These are phyloP conservation scores for Drosophila gaucha DNA, from an alignment of 2,888 invertebrate genomes.

Conservation along the genomic window DNA sequence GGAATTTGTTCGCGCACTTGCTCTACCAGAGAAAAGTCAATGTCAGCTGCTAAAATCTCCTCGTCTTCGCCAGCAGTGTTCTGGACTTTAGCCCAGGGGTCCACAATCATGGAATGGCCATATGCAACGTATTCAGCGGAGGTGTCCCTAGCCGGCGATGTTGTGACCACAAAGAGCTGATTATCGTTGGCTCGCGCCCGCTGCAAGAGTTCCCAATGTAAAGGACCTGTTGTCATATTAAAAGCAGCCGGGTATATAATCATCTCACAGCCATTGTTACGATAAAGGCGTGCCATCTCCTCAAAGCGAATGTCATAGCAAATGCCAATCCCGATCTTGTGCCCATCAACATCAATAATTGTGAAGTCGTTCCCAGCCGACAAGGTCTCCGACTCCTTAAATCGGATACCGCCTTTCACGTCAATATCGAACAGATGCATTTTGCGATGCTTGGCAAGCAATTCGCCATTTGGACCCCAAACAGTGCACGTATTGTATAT, in stretches of 20 bases:
- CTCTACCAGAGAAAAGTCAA: conserved; percentile 90
- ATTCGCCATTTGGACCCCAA: conserved; percentile 91
- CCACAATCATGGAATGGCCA: conserved; percentile 93
- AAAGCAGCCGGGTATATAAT: conserved; percentile 97
- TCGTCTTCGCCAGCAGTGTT: conserved; percentile 86
- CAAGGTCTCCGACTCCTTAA: conserved; percentile 95
- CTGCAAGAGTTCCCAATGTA: conserved; percentile 95
- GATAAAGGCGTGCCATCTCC: conserved; percentile 92
- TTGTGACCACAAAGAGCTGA: conserved; percentile 93
- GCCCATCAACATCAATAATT: conserved; percentile 89
- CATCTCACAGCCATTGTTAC: conserved; percentile 91
- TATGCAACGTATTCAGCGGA: conserved; percentile 94
- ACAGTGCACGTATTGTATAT: conserved; percentile 95
- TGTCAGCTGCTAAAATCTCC: conserved; percentile 87
- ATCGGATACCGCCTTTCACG: conserved; percentile 95
- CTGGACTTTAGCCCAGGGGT: conserved; percentile 92
- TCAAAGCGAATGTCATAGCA: conserved; percentile 98
- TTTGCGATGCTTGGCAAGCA: conserved; percentile 94
- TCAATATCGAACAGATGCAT: conserved; percentile 98
- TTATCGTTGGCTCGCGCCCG: conserved; percentile 94
- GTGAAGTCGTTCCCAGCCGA: conserved; percentile 90
- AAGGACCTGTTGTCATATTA: conserved; percentile 97
- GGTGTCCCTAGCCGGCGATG: conserved; percentile 93
- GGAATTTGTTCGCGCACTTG: conserved; percentile 94
- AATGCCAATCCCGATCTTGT: conserved; percentile 94